Evolutionary conservation across 1,140 invertebrate species (phyloP).

Genomic region (Temnothorax longispinosus): DNA sequence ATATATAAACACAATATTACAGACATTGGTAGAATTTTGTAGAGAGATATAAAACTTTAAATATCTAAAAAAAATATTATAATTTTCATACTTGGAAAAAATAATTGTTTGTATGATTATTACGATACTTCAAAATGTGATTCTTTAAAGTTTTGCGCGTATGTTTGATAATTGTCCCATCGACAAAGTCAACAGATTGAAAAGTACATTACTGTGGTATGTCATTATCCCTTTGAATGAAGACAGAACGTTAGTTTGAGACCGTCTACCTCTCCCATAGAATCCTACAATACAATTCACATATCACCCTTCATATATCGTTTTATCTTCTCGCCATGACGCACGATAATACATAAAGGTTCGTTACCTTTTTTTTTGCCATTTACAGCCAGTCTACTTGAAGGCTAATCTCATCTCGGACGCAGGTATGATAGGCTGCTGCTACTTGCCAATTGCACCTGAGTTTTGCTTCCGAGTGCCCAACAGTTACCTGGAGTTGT

Average conservation of each 20-base stretch:
- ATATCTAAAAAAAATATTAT: neutral
- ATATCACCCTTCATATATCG: slow-evolving; percentile 17
- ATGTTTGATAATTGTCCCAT: neutral
- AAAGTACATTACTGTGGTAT: slow-evolving; percentile 46
- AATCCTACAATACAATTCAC: slow-evolving; percentile 43
- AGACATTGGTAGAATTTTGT: neutral
- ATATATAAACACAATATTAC: neutral
- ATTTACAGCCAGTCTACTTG: slow-evolving; percentile 93
- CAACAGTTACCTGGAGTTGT: slow-evolving; percentile 84
- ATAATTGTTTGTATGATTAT: neutral
- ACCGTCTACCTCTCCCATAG: slow-evolving; percentile 43
- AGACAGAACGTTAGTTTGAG: slow-evolving; percentile 59
- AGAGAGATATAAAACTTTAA: neutral
- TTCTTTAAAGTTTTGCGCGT: neutral
- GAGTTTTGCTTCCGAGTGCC: slow-evolving; percentile 86
- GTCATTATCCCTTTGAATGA: slow-evolving; percentile 17
- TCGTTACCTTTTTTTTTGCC: slow-evolving; percentile 70
- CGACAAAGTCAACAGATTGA: slow-evolving; percentile 39
- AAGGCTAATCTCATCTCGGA: slow-evolving; percentile 89
- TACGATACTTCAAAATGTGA: neutral
- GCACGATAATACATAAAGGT: slow-evolving; percentile 70
- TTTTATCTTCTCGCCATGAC: slow-evolving; percentile 47
- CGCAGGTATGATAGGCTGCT: slow-evolving; percentile 92
- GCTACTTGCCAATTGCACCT: slow-evolving; percentile 83
- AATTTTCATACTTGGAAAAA: neutral